These are phyloP conservation scores for Monopis laevigella DNA, from an alignment of 2,888 invertebrate genomes.

Conservation along the genomic window DNA sequence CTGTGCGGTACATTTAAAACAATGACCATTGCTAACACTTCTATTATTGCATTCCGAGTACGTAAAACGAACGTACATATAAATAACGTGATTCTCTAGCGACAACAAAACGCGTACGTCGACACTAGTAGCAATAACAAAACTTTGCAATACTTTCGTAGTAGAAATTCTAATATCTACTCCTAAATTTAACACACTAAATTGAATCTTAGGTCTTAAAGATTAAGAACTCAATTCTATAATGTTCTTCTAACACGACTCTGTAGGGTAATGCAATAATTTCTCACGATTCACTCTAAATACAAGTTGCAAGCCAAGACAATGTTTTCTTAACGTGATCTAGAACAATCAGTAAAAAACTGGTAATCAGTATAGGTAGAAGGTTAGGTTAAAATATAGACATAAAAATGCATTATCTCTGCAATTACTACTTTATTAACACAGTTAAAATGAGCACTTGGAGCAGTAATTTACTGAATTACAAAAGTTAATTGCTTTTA, in stretches of 20 bases:
- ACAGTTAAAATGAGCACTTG: no score
- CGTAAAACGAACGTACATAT: background rate
- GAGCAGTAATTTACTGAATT: no score
- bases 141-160: conserved; percentile 9
- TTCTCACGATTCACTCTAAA: conserved; percentile 38
- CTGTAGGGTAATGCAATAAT: conserved; percentile 11
- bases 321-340: conserved; percentile 31
- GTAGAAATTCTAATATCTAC: background rate
- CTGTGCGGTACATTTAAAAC: background rate
- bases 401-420: no score
- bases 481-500: no score
- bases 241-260: no score
- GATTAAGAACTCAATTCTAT: background rate
- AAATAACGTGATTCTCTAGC: background rate
- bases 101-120: background rate
- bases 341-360: conserved; percentile 31
- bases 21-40: background rate
- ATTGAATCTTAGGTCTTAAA: background rate
- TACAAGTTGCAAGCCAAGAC: conserved; percentile 19
- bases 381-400: no score
- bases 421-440: no score
- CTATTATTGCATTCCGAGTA: conserved; percentile 1
- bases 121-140: conserved; percentile 5
- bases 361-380: background rate
- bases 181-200: no score